Evolutionary conservation across 2,888 invertebrate species (phyloP), one percentile per base, ranked within the genome.

Genomic region (Aplocera efformata): DNA sequence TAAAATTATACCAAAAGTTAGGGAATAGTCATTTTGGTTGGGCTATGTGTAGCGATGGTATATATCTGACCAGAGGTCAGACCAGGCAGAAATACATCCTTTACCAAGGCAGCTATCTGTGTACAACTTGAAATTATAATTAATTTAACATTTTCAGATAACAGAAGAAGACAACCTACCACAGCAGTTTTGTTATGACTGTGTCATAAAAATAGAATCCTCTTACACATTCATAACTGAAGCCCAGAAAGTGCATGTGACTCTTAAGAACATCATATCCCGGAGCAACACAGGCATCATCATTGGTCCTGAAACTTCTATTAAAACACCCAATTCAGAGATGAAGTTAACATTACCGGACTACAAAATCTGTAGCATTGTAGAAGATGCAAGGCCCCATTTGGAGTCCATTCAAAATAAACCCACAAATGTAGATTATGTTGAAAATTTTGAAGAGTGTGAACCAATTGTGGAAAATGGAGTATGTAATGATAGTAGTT

Each of bases 121-220:
- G n/a, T n/a, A n/a, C n/a, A n/a, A n/a, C n/a, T n/a, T n/a, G n/a
- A n/a, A n/a, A n/a, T n/a, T n/a, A n/a, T n/a, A n/a, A n/a, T n/a
- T n/a, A n/a, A n/a, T n/a, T n/a, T n/a, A n/a, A n/a, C n/a, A n/a
- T n/a, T 22, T 67, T 50, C 58, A 85, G 84, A 60, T 81, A 23
- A 48, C 65, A 44, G 70, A 79, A 10, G 72, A 78, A 26, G 89
- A 89, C 35, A 68, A 67, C 20, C 62, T 90, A n/a, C 89, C 90
- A 1, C 84, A 79, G 39, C 83, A 84, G 22, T 80, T 90, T 36
- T 90, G 90, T 52, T 81, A 79, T 28, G 72, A 84, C 39, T 90
- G 90, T 39, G 63, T 77, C 21, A 76, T 78, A 1, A 83, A 83
- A 63, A 80, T 90, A 54, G 83, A 90, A 54, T 82, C 80, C 1